Percentiles rank a stretch among this genome's conserved stretches.
Conservation (phyloP, 2,797 vertebrate species). For the Esox lucius region DNA sequence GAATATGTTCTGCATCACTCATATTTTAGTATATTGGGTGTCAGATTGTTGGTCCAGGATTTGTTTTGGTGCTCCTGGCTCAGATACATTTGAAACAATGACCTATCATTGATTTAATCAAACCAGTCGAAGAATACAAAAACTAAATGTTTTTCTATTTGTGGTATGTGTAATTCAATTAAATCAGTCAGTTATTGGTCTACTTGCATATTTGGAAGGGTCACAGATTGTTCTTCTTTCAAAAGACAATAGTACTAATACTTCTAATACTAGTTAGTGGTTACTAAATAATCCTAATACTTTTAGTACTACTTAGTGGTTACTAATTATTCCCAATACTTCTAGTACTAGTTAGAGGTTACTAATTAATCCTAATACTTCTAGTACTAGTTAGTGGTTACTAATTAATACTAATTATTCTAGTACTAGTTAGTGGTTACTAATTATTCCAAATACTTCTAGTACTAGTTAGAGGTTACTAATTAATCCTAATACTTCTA, state of each 20-base stretch:
- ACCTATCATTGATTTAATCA: not conserved
- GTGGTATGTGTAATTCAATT: not conserved
- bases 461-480: no score
- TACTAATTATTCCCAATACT: not conserved
- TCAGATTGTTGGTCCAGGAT: slow-evolving; percentile 2
- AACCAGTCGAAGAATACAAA: not conserved
- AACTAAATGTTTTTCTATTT: not conserved
- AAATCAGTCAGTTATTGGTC: not conserved
- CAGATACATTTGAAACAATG: not conserved
- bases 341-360: no score
- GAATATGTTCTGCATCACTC: not conserved
- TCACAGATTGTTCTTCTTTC: no score
- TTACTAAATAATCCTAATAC: no score
- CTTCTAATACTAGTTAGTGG: no score
- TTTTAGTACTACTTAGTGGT: not conserved
- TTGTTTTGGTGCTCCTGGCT: not conserved
- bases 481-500: no score
- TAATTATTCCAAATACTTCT: no score
- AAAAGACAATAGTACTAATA: no score
- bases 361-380: no score
- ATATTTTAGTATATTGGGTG: not conserved
- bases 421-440: no score
- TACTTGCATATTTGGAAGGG: not conserved
- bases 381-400: no score
- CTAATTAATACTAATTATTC: no score